Evolutionary conservation across 1,140 invertebrate species (phyloP).

Genomic region (Sitodiplosis mosellana): DNA sequence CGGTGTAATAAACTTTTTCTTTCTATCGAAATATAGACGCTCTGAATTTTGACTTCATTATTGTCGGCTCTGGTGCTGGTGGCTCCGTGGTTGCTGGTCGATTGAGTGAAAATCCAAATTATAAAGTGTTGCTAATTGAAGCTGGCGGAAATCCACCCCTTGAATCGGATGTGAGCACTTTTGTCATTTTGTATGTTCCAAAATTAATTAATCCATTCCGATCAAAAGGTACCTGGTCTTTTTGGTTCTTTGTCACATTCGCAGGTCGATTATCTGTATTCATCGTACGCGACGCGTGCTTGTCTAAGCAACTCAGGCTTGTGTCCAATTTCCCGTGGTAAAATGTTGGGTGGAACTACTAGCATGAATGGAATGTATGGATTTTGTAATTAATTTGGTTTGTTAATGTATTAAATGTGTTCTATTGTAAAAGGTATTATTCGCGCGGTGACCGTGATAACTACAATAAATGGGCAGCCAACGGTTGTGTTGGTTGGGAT

Average conservation of each 20-base stretch:
- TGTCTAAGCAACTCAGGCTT: slow-evolving; percentile 61
- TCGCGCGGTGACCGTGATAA: slow-evolving; percentile 79
- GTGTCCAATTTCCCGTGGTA: slow-evolving; percentile 60
- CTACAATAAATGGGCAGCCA: slow-evolving; percentile 78
- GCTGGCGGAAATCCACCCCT: slow-evolving; percentile 67
- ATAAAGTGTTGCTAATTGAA: slow-evolving; percentile 70
- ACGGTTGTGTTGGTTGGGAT: slow-evolving; percentile 80
- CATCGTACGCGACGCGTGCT: slow-evolving; percentile 59
- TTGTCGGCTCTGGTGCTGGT: slow-evolving; percentile 78
- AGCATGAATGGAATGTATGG: slow-evolving; percentile 55
- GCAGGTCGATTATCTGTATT: slow-evolving; percentile 82
- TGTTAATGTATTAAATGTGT: too few relatives aligned
- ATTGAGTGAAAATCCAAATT: too few relatives aligned
- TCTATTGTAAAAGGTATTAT: too few relatives aligned
- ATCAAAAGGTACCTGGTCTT: slow-evolving; percentile 38
- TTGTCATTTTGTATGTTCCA: too few relatives aligned
- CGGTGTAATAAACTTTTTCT: too few relatives aligned
- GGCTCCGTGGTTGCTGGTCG: slow-evolving; percentile 80
- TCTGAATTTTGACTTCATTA: slow-evolving; percentile 59
- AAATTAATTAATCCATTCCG: too few relatives aligned
- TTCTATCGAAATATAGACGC: too few relatives aligned
- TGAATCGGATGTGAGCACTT: slow-evolving; percentile 59
- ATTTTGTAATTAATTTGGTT: too few relatives aligned
- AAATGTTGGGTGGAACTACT: slow-evolving; percentile 75
- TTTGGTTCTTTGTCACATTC: slow-evolving; percentile 58